A percentile compares a stretch with the other conserved stretches of the same genome.
phyloP scores from a whole-genome alignment of 2,888 invertebrate genomes.

The Nemurella pictetii region DNA sequence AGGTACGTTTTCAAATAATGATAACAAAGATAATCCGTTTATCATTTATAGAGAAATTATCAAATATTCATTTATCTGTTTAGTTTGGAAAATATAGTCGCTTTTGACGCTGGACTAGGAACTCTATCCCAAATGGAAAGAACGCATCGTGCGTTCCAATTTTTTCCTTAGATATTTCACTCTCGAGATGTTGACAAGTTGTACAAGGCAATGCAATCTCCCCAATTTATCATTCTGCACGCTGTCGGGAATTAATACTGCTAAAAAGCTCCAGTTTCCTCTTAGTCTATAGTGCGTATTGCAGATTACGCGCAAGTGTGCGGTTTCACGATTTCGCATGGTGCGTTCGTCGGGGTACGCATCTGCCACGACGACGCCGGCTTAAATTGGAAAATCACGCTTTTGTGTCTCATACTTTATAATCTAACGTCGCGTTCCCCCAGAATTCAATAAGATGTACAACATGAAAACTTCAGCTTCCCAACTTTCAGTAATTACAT shows the following conservation, averaged over 20 bases:
- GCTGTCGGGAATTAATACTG: not conserved
- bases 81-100: too few relatives aligned
- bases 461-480: not conserved
- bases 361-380: not conserved
- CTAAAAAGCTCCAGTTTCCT: not conserved
- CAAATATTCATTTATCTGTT: too few relatives aligned
- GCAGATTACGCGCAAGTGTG: not conserved
- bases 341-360: not conserved
- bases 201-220: not conserved
- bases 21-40: not conserved
- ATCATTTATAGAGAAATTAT: too few relatives aligned
- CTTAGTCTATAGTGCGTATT: too few relatives aligned
- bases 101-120: too few relatives aligned
- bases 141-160: too few relatives aligned
- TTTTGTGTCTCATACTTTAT: not conserved
- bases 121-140: too few relatives aligned
- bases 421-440: not conserved
- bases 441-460: constrained; percentile 8
- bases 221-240: not conserved
- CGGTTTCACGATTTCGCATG: not conserved
- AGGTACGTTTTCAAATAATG: not conserved
- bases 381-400: not conserved
- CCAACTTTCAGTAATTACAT: not conserved
- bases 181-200: not conserved
- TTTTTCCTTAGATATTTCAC: too few relatives aligned